Conservation (phyloP, 1,140 invertebrate genomes). For the Daktulosphaira vitifoliae region DNA sequence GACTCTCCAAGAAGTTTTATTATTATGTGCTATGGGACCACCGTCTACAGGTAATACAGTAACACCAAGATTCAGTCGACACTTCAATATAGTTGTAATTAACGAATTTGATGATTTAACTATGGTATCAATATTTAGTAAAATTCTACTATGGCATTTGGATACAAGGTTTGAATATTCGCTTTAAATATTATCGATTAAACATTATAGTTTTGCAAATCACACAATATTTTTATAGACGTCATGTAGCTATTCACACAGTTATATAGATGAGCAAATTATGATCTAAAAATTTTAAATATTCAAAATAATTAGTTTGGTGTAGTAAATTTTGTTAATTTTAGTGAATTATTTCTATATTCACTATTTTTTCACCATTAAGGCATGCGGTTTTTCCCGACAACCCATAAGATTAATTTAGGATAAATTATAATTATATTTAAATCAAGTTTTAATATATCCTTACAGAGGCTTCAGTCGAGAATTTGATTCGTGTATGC, state of each 20-base stretch:
- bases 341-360: neutral
- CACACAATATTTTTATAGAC: neutral
- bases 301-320: neutral
- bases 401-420: too few species aligned
- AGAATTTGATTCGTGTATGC: conserved; percentile 87
- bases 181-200: too few species aligned
- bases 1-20: conserved; percentile 79
- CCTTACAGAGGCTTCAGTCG: conserved; percentile 77
- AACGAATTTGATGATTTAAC: conserved; percentile 83
- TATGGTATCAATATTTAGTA: conserved; percentile 78
- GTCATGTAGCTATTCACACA: neutral
- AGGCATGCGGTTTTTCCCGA: too few species aligned
- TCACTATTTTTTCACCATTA: neutral
- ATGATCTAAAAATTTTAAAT: neutral
- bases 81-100: conserved; percentile 81
- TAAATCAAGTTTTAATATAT: too few species aligned
- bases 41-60: conserved; percentile 72
- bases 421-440: too few species aligned
- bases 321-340: neutral
- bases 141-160: conserved; percentile 90
- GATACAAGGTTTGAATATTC: conserved; percentile 65
- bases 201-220: neutral
- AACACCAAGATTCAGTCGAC: conserved; percentile 77
- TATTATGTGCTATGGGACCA: conserved; percentile 73
- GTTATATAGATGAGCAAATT: too few species aligned